Base-by-base conservation (phyloP, 2,888 invertebrate genomes). In the Rhagonycha lutea region DNA sequence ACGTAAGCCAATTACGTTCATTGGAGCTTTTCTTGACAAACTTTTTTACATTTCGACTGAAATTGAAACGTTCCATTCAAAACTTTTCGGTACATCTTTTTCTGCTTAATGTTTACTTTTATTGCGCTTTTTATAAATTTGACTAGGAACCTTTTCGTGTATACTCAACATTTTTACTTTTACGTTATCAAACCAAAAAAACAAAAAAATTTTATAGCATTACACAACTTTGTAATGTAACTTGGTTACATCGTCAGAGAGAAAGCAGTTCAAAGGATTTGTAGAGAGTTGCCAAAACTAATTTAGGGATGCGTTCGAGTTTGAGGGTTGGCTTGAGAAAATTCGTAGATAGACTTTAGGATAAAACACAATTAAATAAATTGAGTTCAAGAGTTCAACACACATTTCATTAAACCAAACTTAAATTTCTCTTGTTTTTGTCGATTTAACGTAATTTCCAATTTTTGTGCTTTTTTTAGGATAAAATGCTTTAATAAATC, bases 291-390 rank as follows among this genome's bases (percentile, higher is more conserved):
- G 77, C 77, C 74, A 74, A 74, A 77, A 77, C 77, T 77, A 77
- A 77, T 77, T 77, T 77, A 72, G 74, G 73, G 74, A 77, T 77
- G 72, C 74, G 72, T 77, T 77, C 77, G 77, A 70, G 72, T 68
- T 72, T 61, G 74, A 76, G 67, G 76, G 68, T 73, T 73, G 73
- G 73, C 76, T 76, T 72, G 73, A 76, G 76, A 76, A 76, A 73
- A 76, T 76, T 76, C 73, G 70, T 63, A 74, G 76, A 76, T 76
- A 73, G 76, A 76, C 73, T 76, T 74, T 72, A 32, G 73, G 76
- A 76, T 76, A 74, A 74, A 76, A 76, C 73, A 74, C 76, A 76
- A 76, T 76, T 76, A 76, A 69, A 73, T 76, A 74, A 76, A 76
- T 76, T 76, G 76, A 73, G 71, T 76, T 76, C 76, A 74, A 71